phyloP scores from a whole-genome alignment of 2,113 vertebrate genomes.

The Parus major region DNA sequence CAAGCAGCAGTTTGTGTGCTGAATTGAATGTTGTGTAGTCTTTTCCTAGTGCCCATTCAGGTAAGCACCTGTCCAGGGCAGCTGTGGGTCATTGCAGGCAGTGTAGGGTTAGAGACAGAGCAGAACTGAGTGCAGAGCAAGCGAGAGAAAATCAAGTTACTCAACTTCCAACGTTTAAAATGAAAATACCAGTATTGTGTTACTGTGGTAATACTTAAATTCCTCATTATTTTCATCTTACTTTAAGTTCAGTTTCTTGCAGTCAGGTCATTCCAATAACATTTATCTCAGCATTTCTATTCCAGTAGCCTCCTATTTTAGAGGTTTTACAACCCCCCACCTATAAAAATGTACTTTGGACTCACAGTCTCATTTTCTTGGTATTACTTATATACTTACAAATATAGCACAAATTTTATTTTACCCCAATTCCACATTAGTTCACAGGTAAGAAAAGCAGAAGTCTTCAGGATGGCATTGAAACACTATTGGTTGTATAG shows the following conservation, averaged over 20 bases:
- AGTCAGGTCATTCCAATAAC: background rate
- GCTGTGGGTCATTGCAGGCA: background rate
- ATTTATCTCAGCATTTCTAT: conserved; percentile 1
- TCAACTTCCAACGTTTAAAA: background rate
- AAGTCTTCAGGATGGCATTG: background rate
- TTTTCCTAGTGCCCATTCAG: background rate
- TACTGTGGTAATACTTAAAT: background rate
- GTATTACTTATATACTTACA: background rate
- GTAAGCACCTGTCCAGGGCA: background rate
- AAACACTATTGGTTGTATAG: background rate
- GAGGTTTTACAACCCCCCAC: background rate
- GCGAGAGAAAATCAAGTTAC: background rate
- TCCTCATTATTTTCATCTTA: background rate
- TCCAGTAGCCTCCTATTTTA: background rate
- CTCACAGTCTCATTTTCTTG: background rate
- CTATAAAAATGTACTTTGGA: background rate
- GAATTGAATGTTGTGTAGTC: background rate
- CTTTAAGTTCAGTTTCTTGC: background rate
- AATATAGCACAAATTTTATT: background rate
- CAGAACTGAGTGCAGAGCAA: background rate
- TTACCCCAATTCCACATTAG: background rate
- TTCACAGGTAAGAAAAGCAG: background rate
- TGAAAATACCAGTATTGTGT: background rate
- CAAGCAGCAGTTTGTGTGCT: background rate
- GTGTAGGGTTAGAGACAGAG: background rate